Conservation (phyloP, 2,797 vertebrate genomes). For the Martes flavigula region DNA sequence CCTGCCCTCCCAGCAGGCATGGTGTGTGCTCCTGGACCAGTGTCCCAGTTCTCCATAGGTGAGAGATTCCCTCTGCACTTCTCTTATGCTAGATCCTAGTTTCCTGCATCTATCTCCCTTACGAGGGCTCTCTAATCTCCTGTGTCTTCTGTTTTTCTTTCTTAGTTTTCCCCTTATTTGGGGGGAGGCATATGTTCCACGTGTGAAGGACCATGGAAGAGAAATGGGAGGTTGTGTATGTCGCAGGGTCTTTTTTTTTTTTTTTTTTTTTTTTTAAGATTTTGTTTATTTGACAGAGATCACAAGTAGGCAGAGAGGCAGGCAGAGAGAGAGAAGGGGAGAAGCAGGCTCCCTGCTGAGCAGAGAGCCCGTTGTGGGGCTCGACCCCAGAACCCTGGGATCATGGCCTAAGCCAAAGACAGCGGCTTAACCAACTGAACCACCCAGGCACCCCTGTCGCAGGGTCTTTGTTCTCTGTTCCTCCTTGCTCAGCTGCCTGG, state of each 20-base stretch:
- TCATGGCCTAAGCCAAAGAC: no score
- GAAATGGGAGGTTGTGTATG: background rate
- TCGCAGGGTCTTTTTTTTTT: background rate
- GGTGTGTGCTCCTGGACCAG: no score
- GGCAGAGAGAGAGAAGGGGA: no score
- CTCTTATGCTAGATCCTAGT: background rate
- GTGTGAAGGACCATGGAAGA: background rate
- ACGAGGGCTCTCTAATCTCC: background rate
- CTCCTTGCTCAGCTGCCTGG: background rate
- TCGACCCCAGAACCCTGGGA: no score
- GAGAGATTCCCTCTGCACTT: background rate
- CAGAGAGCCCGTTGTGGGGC: no score
- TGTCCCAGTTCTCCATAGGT: background rate
- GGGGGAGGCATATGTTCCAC: background rate
- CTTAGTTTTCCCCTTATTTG: background rate
- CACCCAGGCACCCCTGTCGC: background rate
- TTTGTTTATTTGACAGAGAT: no score
- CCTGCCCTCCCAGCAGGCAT: accelerated
- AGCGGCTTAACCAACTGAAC: no score
- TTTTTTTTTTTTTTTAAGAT: no score
- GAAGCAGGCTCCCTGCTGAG: no score
- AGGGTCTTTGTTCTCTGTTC: background rate
- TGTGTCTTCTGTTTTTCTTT: background rate
- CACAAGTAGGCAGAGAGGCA: no score
- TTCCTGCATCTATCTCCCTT: background rate